Conservation (phyloP, 2,797 vertebrate genomes). For the Sebastolobus altivelis region DNA sequence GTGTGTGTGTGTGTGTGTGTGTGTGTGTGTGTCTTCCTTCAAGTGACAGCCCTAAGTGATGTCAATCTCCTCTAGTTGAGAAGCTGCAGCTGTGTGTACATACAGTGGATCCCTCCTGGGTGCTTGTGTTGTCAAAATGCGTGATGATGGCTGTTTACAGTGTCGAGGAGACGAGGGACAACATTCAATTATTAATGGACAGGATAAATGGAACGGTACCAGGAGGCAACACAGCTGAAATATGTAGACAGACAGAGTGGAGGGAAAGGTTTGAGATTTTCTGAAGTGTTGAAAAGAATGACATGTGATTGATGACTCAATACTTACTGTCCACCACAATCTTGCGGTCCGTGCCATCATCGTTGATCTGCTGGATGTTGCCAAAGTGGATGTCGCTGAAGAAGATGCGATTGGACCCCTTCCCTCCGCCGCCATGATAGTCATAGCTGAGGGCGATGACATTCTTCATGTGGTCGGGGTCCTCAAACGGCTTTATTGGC, state of each 20-base stretch:
- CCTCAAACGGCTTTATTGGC: slow-evolving; percentile 96
- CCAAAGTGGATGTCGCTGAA: slow-evolving; percentile 99
- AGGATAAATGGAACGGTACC: slow-evolving; percentile 11
- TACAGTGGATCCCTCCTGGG: slow-evolving; percentile 39
- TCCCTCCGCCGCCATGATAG: slow-evolving; percentile 90
- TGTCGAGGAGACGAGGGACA: slow-evolving; percentile 22
- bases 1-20: not conserved
- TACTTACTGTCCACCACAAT: slow-evolving; percentile 97
- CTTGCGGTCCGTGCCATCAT: slow-evolving; percentile 91
- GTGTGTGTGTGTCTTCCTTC: slow-evolving; percentile 7
- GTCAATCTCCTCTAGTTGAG: slow-evolving; percentile 40
- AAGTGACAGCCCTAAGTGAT: slow-evolving; percentile 39
- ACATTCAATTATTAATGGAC: slow-evolving; percentile 54
- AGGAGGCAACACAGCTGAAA: slow-evolving; percentile 24
- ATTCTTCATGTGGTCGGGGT: slow-evolving; percentile 97
- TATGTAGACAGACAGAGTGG: not conserved
- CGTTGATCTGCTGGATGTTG: slow-evolving; percentile 98
- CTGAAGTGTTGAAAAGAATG: not conserved
- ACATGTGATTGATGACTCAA: not conserved
- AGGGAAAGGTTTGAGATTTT: not conserved
- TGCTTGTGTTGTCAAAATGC: slow-evolving; percentile 52
- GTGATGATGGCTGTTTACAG: slow-evolving; percentile 47
- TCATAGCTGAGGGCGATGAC: slow-evolving; percentile 97
- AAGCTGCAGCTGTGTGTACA: slow-evolving; percentile 64
- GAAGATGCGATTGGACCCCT: slow-evolving; percentile 94